Base-by-base conservation (phyloP, 2,113 vertebrate genomes). In the Cyprichromis sp. region DNA sequence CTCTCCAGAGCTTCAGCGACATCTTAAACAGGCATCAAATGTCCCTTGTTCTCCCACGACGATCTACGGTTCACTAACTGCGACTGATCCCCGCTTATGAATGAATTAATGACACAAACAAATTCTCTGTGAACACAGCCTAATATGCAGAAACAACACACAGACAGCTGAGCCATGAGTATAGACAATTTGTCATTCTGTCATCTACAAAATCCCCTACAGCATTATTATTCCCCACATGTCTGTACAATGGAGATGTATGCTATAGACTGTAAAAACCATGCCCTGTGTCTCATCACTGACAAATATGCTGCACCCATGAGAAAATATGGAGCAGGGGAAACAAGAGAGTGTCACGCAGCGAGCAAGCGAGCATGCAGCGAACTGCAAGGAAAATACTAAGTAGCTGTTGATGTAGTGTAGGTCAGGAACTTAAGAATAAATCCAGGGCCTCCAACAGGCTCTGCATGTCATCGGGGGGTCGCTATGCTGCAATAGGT, bases 11-110 rank as follows among this genome's bases (percentile, higher is more conserved):
- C 80, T 66, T 52, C 82, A 57, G 17, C 21, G 13, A 52, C 5
- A 8, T 26, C 13, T 21, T 54, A 68, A 78, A 82, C 17, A 13
- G 34, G 63, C 26, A 19, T 78, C 34, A 16, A 88, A 24, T 36
- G 38, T 85, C 36, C n/a, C 80, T 85, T 76, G 78, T 71, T 87
- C 66, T 84, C 83, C 68, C 90, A 89, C 83, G 57, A 91, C 71
- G 53, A 52, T 52, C 36, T 86, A 2, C 2, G 21, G 89, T 85
- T 91, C 81, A 84, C 29, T 87, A 47, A 63, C 26, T 85, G 19
- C 9, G 24, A 81, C 21, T 82, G 81, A 90, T 88, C 79, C 81
- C 38, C 38, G 19, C 80, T 91, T 55, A 31, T 82, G 71, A 84
- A 73, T 52, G 66, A 89, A 83, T 83, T 78, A 89, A 47, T 73